A percentile compares a stretch with the other conserved stretches of the same genome.
These are phyloP conservation scores for Hedya salicella DNA, from an alignment of 2,888 invertebrate genomes.

Conservation along the genomic window DNA sequence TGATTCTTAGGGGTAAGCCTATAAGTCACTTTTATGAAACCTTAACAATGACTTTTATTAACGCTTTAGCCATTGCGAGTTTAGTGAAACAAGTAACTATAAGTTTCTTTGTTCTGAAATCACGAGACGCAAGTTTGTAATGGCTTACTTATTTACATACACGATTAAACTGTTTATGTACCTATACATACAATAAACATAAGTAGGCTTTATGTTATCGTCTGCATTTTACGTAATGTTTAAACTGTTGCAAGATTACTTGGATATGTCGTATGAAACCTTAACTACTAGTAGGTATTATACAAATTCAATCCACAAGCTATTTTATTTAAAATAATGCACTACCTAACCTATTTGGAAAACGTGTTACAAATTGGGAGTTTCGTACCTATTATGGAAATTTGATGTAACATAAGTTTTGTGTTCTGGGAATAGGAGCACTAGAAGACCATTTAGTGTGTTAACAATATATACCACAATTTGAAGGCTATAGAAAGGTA, in stretches of 20 bases:
- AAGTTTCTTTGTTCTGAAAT: conserved; percentile 34
- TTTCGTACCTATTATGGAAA: no score
- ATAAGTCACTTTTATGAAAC: conserved; percentile 37
- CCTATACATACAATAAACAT: neutral
- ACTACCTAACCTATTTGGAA: no score
- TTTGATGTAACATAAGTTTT: no score
- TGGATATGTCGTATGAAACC: no score
- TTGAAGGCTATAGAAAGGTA: no score
- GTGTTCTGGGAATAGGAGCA: no score
- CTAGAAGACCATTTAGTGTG: no score
- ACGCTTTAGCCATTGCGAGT: conserved; percentile 28
- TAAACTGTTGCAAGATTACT: neutral
- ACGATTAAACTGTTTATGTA: neutral
- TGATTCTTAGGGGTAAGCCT: conserved; percentile 35
- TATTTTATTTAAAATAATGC: no score
- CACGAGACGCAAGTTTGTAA: neutral
- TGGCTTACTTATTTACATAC: neutral
- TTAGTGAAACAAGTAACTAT: neutral
- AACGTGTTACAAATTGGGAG: no score
- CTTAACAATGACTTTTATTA: conserved; percentile 34
- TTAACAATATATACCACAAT: no score
- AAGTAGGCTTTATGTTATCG: neutral
- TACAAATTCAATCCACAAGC: no score
- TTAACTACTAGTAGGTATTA: no score
- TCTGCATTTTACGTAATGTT: neutral